Evolutionary conservation across 2,797 vertebrate species (phyloP).

Genomic region (Arctocebus calabarensis): DNA sequence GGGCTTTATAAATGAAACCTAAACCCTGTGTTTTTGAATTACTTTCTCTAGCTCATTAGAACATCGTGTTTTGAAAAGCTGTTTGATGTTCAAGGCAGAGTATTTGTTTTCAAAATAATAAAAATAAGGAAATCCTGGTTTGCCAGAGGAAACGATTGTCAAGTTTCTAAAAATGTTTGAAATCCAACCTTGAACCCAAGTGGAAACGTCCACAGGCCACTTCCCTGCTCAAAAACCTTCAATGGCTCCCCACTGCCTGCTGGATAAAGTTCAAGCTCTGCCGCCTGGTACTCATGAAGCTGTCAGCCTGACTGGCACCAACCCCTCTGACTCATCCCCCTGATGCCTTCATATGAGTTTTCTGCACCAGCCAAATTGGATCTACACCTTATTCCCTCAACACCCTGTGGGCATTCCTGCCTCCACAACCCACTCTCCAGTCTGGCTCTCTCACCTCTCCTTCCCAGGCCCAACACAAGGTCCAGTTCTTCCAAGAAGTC

Average conservation of each 20-base stretch:
- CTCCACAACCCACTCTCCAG: neutral
- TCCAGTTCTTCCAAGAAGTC: neutral
- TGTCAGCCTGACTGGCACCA: neutral
- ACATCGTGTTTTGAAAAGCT: conserved; percentile 80
- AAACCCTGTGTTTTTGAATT: conserved; percentile 80
- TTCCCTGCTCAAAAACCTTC: conserved; percentile 59
- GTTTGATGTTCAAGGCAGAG: conserved; percentile 81
- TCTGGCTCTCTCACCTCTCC: neutral
- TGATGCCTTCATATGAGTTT: neutral
- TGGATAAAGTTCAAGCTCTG: conserved; percentile 38
- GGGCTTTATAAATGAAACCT: conserved; percentile 73
- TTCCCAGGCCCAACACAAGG: neutral
- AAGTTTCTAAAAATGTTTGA: conserved; percentile 76
- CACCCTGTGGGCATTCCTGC: neutral
- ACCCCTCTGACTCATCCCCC: neutral
- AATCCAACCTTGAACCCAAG: conserved; percentile 76
- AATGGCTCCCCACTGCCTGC: conserved; percentile 54
- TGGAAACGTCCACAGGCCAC: conserved; percentile 45
- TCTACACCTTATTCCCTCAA: neutral
- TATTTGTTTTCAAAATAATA: conserved; percentile 82
- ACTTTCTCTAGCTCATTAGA: conserved; percentile 79
- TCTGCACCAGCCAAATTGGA: neutral
- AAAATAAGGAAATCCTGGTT: conserved; percentile 79
- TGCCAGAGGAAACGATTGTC: conserved; percentile 77
- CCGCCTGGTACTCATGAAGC: neutral